Evolutionary conservation across 2,113 vertebrate species (phyloP).

Genomic region (Bothrops jararaca): DNA sequence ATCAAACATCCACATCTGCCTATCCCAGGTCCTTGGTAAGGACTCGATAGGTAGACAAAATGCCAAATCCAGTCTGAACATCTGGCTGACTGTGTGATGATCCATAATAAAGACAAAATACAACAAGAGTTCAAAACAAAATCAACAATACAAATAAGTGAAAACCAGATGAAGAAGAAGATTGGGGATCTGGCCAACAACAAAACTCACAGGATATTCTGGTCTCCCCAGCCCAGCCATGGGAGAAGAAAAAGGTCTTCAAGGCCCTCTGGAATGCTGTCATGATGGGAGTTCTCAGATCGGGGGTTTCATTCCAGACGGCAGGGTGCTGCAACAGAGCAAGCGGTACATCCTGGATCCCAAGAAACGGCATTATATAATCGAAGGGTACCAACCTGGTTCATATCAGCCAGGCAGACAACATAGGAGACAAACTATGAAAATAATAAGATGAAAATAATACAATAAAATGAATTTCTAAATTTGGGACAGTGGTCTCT

Average conservation of each 20-base stretch:
- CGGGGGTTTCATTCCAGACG: background rate
- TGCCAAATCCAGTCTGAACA: too few relatives aligned
- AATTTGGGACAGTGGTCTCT: background rate
- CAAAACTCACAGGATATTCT: background rate
- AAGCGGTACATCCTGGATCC: background rate
- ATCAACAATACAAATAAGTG: background rate
- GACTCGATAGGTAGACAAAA: too few relatives aligned
- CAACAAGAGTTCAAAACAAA: background rate
- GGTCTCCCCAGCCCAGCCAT: background rate
- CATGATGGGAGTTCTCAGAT: background rate
- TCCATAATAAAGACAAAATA: background rate
- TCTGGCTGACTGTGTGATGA: too few relatives aligned
- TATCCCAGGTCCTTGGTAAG: too few relatives aligned
- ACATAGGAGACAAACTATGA: background rate
- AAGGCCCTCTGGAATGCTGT: background rate
- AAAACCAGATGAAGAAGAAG: background rate
- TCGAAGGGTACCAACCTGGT: background rate
- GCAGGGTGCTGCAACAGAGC: background rate
- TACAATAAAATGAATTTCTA: background rate
- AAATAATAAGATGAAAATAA: too few relatives aligned
- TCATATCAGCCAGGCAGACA: background rate
- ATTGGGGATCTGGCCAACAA: background rate
- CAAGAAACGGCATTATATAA: background rate
- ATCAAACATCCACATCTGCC: too few relatives aligned
- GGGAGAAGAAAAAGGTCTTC: background rate